Evolutionary conservation across 2,888 invertebrate species (phyloP), one percentile per base, ranked within the genome.

Genomic region (Proisotoma minuta): DNA sequence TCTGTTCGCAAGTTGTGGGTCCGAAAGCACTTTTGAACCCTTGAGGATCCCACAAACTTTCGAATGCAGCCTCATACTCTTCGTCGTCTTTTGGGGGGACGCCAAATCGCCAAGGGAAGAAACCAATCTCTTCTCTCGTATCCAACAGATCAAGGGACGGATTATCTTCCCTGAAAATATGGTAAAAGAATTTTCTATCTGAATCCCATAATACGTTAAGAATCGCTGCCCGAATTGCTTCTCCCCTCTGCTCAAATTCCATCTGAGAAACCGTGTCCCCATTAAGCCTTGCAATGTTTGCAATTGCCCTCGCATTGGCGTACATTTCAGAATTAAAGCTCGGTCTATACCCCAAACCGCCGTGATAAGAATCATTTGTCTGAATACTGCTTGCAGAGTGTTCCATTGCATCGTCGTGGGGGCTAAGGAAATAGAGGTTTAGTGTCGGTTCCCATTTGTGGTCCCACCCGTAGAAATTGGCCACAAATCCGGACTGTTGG

Each of bases 391-490:
- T 63, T 34, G 68, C 68, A 0, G 70, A 71, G 29, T 64, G 62
- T 47, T 72, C 70, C 68, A 69, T 69, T n/a, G 71, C 72, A 51
- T 72, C 72, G 54, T 68, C 68, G 51, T 67, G 69, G 27, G 72
- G 70, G 4, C 62, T 53, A n/a, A 73, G 63, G 61, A 65, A 69
- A 39, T 66, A 73, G 27, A 73, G 40, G 39, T 63, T 59, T 18
- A 68, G 39, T 1, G 39, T 12, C 1, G 64, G 62, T 10, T 69
- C 67, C 40, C 60, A 73, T 43, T 59, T 49, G 8, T 60, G 29
- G 23, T 62, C 52, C 73, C 73, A 73, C 12, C 62, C 65, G 43
- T 65, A 60, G 28, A 65, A 72, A 59, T 69, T 72, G 15, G 57
- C 57, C 4, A 71, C 64, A 8, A 72, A 48, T n/a, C 68, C 68